Conservation (phyloP, 2,113 vertebrate genomes). For the Pseudonaja textilis region DNA sequence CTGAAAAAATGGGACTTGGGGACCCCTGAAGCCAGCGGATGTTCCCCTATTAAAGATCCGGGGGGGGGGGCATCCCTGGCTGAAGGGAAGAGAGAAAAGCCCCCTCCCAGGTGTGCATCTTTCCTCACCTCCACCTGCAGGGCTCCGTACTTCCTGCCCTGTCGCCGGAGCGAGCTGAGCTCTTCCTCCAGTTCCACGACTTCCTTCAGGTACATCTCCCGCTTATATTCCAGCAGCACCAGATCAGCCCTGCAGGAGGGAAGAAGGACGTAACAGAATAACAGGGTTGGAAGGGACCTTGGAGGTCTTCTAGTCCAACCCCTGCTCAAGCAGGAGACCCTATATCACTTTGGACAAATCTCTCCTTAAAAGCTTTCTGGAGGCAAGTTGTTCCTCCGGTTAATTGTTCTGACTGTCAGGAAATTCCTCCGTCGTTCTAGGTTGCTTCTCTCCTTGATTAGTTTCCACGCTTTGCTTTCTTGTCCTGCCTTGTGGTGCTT, state of each 20-base stretch:
- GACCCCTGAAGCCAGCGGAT: too few relatives aligned
- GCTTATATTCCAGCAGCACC: slow-evolving; percentile 56
- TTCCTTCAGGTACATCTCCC: slow-evolving; percentile 37
- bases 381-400: too few relatives aligned
- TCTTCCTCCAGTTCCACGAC: slow-evolving; percentile 41
- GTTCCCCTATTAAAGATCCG: background rate
- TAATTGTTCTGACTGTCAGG: too few relatives aligned
- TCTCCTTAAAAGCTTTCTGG: too few relatives aligned
- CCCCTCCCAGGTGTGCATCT: background rate
- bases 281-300: background rate
- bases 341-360: too few relatives aligned
- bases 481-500: too few relatives aligned
- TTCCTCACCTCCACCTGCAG: slow-evolving; percentile 11
- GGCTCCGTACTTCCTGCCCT: slow-evolving; percentile 1
- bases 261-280: background rate
- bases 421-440: too few relatives aligned
- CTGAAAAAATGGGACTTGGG: too few relatives aligned
- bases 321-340: background rate
- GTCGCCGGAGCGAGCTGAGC: slow-evolving; percentile 11
- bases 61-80: background rate
- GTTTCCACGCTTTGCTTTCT: too few relatives aligned
- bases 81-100: background rate
- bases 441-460: too few relatives aligned
- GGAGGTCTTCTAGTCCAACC: background rate
- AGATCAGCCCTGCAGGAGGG: slow-evolving; percentile 47